Evolutionary conservation across 2,113 vertebrate species (phyloP).

Genomic region (Seriola dumerili): DNA sequence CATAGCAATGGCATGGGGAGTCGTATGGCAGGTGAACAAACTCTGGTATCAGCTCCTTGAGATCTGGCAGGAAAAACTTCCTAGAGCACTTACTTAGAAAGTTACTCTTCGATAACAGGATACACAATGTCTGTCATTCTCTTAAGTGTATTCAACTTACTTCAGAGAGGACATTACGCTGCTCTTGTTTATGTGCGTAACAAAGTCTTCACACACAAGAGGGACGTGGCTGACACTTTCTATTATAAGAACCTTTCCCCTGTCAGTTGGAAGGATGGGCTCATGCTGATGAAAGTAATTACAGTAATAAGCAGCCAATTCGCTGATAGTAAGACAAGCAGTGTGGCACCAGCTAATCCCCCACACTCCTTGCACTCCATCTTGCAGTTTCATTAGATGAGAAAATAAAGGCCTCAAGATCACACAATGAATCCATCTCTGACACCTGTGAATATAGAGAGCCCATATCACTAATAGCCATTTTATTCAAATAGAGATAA

Average conservation of each 20-base stretch:
- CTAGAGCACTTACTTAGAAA: conserved; percentile 19
- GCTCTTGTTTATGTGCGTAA: conserved; percentile 47
- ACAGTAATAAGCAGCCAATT: conserved; percentile 68
- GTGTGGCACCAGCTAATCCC: conserved; percentile 31
- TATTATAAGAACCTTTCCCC: conserved; percentile 61
- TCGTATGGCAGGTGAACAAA: conserved; percentile 38
- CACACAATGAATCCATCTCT: conserved; percentile 52
- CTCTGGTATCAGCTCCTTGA: not conserved
- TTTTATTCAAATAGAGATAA: conserved; percentile 65
- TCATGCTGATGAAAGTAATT: conserved; percentile 69
- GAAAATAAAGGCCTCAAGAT: conserved; percentile 70
- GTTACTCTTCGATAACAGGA: conserved; percentile 34
- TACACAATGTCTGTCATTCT: conserved; percentile 22
- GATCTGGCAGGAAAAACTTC: conserved; percentile 9
- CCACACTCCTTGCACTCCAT: conserved; percentile 38
- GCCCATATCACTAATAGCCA: conserved; percentile 56
- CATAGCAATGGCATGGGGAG: conserved; percentile 30
- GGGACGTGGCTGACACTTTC: conserved; percentile 46
- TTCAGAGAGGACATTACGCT: conserved; percentile 41
- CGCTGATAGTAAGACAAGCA: conserved; percentile 62
- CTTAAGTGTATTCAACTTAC: conserved; percentile 30
- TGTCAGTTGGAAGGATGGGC: conserved; percentile 64
- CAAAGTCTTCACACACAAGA: conserved; percentile 40
- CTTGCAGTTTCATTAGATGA: conserved; percentile 59
- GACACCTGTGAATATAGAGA: conserved; percentile 57